These are phyloP conservation scores for Clostera curtula DNA, from an alignment of 2,888 invertebrate species.

Conservation along the genomic window DNA sequence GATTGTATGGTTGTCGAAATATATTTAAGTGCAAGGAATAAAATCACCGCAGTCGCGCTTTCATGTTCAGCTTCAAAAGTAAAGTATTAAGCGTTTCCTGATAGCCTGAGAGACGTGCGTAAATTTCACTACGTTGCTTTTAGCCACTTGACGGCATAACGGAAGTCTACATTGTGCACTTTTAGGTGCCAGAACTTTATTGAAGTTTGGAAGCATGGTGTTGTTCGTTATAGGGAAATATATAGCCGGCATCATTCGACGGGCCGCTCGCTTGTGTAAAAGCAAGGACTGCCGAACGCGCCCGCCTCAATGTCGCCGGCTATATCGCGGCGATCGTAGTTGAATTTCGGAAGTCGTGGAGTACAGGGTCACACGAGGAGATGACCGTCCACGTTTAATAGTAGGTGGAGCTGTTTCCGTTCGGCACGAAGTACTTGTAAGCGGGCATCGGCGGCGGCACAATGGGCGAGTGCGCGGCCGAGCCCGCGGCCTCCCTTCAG, in stretches of 20 bases:
- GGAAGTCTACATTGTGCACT: too few species aligned
- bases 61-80: slow-evolving; percentile 1
- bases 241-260: slow-evolving; percentile 17
- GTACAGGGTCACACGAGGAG: slow-evolving; percentile 7
- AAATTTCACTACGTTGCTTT: too few species aligned
- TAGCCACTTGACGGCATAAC: too few species aligned
- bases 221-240: background rate
- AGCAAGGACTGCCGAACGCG: slow-evolving; percentile 15
- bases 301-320: slow-evolving; percentile 13
- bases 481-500: slow-evolving; percentile 69
- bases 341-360: slow-evolving; percentile 12
- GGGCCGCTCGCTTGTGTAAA: slow-evolving; percentile 14
- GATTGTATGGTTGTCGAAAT: too few species aligned
- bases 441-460: slow-evolving; percentile 57
- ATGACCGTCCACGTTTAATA: slow-evolving; percentile 37
- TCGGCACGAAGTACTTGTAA: slow-evolving; percentile 61
- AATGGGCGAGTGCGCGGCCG: slow-evolving; percentile 32
- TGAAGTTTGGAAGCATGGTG: slow-evolving; percentile 1
- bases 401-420: slow-evolving; percentile 61
- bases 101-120: too few species aligned
- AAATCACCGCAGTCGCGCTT: slow-evolving; percentile 18
- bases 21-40: slow-evolving; percentile 7
- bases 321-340: slow-evolving; percentile 23
- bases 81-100: too few species aligned
- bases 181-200: too few species aligned